Conservation (phyloP, 2,113 vertebrate species). For the Phyllostomus hastatus region DNA sequence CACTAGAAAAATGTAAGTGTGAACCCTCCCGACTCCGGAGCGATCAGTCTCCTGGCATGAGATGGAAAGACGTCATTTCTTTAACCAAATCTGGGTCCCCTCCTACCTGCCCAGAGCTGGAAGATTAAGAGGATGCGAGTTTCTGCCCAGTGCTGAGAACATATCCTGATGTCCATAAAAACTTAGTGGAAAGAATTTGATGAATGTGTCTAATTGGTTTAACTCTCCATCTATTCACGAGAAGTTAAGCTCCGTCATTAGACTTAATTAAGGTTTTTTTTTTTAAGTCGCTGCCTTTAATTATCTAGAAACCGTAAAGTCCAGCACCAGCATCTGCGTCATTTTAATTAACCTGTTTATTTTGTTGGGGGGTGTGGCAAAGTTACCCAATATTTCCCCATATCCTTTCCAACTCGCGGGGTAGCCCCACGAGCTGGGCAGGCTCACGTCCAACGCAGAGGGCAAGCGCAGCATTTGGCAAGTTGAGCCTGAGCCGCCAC, state of each 20-base stretch:
- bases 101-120: not conserved
- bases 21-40: rapidly evolving
- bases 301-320: constrained; percentile 74
- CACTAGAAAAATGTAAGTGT: not conserved
- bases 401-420: not conserved
- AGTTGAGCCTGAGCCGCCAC: not conserved
- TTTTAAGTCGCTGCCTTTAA: constrained; percentile 77
- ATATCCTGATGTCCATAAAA: constrained; percentile 68
- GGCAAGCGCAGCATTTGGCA: not conserved
- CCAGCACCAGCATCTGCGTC: constrained; percentile 62
- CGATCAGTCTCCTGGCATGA: not conserved
- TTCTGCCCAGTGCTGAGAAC: constrained; percentile 62
- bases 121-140: not conserved
- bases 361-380: constrained; percentile 26
- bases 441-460: not conserved
- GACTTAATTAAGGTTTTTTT: constrained; percentile 71
- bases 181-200: constrained; percentile 76
- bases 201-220: constrained; percentile 73
- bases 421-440: not conserved
- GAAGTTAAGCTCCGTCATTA: constrained; percentile 76
- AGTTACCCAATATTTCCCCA: constrained; percentile 49
- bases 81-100: not conserved
- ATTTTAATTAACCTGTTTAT: constrained; percentile 66
- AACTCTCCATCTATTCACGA: constrained; percentile 70
- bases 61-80: not conserved